phyloP scores from a whole-genome alignment of 2,797 vertebrate species.

The Bovichtus diacanthus region DNA sequence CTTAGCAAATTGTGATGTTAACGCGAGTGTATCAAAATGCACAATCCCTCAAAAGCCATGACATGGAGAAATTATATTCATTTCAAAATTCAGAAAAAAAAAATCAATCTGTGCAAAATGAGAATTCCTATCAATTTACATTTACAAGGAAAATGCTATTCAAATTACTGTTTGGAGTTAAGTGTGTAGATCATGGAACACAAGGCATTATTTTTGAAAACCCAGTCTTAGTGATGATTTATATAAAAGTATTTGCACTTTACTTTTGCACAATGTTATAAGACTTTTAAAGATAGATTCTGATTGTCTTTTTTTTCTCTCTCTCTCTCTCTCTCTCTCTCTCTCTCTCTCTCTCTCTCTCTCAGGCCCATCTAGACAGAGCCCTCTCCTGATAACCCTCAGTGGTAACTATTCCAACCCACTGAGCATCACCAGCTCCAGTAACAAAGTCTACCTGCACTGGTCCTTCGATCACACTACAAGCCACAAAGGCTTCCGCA shows the following conservation, averaged over 20 bases:
- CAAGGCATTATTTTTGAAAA: not conserved
- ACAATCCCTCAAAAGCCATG: not conserved
- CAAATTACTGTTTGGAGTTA: not conserved
- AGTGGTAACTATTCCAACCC: slow-evolving; percentile 97
- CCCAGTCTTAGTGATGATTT: not conserved
- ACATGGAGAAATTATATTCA: not conserved
- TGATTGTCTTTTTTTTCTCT: not conserved
- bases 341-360: not conserved
- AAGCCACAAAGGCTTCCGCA: slow-evolving; percentile 97
- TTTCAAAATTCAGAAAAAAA: slow-evolving; percentile 11
- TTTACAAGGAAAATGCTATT: not conserved
- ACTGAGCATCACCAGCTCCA: slow-evolving; percentile 92
- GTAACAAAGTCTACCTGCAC: slow-evolving; percentile 93
- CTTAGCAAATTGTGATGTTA: slow-evolving; percentile 31
- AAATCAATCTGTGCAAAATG: not conserved
- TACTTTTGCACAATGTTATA: not conserved
- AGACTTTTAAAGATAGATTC: not conserved
- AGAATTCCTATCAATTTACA: slow-evolving; percentile 6
- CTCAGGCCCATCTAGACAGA: slow-evolving; percentile 94
- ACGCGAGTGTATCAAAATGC: slow-evolving; percentile 26
- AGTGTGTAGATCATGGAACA: not conserved
- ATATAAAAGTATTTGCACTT: not conserved
- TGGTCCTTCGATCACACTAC: slow-evolving; percentile 98
- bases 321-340: not conserved
- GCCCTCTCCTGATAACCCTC: slow-evolving; percentile 92